Evolutionary conservation across 2,797 vertebrate species (phyloP), one percentile per base, ranked within the genome.

Genomic region (Etheostoma perlongum): DNA sequence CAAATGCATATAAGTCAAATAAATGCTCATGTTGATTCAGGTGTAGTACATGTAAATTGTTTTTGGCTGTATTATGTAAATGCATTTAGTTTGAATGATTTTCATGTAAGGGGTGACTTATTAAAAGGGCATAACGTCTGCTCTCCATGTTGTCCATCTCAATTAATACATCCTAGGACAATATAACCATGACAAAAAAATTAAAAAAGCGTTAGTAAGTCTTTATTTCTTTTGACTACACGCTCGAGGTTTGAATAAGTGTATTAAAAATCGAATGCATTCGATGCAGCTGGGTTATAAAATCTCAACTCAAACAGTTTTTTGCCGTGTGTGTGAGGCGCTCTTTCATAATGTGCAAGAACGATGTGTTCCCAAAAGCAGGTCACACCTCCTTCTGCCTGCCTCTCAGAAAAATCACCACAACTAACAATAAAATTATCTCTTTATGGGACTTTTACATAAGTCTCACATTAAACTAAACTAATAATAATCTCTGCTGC

Each of bases 301-400:
- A 77, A 27, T 2, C 1, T 21, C 44, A 59, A 16, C 16, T 0
- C 8, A 36, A 12, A 0, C 1, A 2, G 40, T 9, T 9, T 2
- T 1, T 3, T 16, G 4, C 46, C 6, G 19, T 55, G 23, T 8
- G 23, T 33, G 19, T 2, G 65, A 72, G 66, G 65, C 48, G 47
- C 54, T 16, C 21, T 76, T 74, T 82, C 59, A 67, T 78, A 78
- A 83, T 16, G 52, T 58, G 78, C 67, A 55, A 64, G 88, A 78
- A 91, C 88, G 82, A 60, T 11, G 44, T 91, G 91, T 92, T 92
- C 84, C 72, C 82, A 64, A 67, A 40, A 79, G 72, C 66, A 46
- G 72, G 88, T 84, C 91, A 88, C 88, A 36, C 88, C 91, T 66
- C 78, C 81, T 55, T 7, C 68, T 19, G n/a, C 11, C 66, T 49